These are phyloP conservation scores for Triplophysa siluroides DNA, from an alignment of 2,113 vertebrate genomes.

Conservation along the genomic window DNA sequence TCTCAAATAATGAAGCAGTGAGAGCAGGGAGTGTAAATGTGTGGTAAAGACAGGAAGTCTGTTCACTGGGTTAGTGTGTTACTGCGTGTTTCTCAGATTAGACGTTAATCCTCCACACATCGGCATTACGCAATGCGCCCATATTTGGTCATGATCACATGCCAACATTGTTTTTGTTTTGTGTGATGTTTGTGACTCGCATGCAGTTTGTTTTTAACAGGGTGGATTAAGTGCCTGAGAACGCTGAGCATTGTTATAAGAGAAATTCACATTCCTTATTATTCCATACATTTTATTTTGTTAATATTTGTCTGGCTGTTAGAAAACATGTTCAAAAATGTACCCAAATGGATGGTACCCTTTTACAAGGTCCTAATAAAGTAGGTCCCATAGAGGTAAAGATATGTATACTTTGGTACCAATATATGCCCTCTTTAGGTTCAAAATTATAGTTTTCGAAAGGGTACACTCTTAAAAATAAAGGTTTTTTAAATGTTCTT, in stretches of 20 bases:
- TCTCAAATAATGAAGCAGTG: neutral
- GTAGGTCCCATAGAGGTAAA: too few relatives aligned
- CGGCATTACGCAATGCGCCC: slow-evolving; percentile 40
- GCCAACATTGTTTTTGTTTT: slow-evolving; percentile 42
- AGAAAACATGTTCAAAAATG: too few relatives aligned
- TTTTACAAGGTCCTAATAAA: too few relatives aligned
- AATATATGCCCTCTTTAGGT: too few relatives aligned
- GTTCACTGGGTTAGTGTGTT: slow-evolving; percentile 56
- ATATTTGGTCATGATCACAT: slow-evolving; percentile 8
- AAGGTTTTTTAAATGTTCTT: too few relatives aligned
- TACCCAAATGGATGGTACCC: too few relatives aligned
- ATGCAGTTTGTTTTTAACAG: neutral
- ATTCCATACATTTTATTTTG: too few relatives aligned
- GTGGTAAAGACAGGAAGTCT: slow-evolving; percentile 16
- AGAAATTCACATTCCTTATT: too few relatives aligned
- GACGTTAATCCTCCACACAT: slow-evolving; percentile 33
- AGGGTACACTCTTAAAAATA: too few relatives aligned
- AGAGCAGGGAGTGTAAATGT: neutral
- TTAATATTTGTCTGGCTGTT: too few relatives aligned
- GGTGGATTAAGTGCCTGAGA: neutral
- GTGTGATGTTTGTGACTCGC: neutral
- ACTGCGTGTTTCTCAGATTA: slow-evolving; percentile 41
- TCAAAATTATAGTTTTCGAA: too few relatives aligned
- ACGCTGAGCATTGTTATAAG: neutral
- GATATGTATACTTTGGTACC: too few relatives aligned